Base-by-base conservation (phyloP, 2,797 vertebrate genomes). In the Xiphorhynchus erythropygius region DNA sequence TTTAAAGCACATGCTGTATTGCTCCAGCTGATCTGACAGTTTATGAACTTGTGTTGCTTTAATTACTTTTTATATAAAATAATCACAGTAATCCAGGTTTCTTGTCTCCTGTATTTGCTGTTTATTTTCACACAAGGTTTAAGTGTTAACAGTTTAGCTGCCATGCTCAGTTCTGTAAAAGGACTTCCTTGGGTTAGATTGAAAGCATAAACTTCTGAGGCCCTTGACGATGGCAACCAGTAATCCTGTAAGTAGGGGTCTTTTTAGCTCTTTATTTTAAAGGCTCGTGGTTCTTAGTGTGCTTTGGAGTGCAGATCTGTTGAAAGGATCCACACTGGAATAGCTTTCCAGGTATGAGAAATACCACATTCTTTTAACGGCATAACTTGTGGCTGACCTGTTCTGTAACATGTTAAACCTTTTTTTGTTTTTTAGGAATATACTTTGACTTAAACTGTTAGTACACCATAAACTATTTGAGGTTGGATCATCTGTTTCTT, bases 201-300 rank as follows among this genome's bases (percentile, higher is more conserved):
- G 96, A 89, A 84, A 91, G 22, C 67, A 46, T 67, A 91, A 93
- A 73, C 89, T 90, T 96, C 95, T 79, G 89, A 93, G 89, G 93
- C 87, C 91, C 77, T 93, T 95, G 95, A 88, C 91, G 96, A 93
- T 93, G 95, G 80, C 94, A 95, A n/a, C 96, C 89, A 52, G 49
- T 95, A 52, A 89, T 94, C 77, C 96, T 94, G 91, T 96, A 96
- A 94, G 90, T 93, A 95, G 97, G 95, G 87, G 77, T 93, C 94
- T 94, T 96, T 97, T 94, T 63, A 91, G 94, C 69, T 37, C 82
- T 94, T 93, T 83, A 33, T 78, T 94, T 91, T 92, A 90, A 92
- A 96, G 53, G 65, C 79, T 92, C 1, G 0, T 79, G 89, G 35
- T 81, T 84, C 85, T 93, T 95, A 89, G 79, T 82, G 62, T 93